Evolutionary conservation across 2,888 invertebrate genomes (phyloP).

Genomic region (Biston betularia): DNA sequence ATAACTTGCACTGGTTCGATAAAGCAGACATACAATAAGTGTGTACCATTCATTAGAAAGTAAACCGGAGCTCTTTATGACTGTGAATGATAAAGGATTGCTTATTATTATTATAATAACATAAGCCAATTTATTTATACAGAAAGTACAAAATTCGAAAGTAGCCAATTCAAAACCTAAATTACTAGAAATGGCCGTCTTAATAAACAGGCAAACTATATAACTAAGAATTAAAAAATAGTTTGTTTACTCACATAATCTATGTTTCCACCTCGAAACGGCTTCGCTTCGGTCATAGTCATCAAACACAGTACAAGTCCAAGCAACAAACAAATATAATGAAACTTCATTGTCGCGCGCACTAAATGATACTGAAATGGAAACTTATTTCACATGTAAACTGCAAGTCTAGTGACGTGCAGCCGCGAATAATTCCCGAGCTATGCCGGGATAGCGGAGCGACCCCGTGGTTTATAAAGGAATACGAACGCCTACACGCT

Average conservation of each 20-base stretch:
- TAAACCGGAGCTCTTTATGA: no score
- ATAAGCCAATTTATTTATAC: no score
- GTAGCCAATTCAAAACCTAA: no score
- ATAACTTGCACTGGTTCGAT: no score
- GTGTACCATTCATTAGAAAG: no score
- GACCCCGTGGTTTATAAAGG: conserved; percentile 71
- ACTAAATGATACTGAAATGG: conserved; percentile 29
- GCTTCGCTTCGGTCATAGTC: conserved; percentile 59
- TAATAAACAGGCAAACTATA: no score
- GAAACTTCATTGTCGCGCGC: conserved; percentile 61
- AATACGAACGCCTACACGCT: conserved; percentile 67
- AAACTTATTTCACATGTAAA: conserved; percentile 22
- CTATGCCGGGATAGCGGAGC: conserved; percentile 60
- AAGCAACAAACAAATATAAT: conserved; percentile 58
- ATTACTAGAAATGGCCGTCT: no score
- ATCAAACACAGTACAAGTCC: conserved; percentile 60
- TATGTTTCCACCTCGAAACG: conserved; percentile 66
- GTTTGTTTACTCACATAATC: conserved; percentile 72
- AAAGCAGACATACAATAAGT: no score
- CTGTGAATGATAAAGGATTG: no score
- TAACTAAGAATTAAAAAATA: neutral
- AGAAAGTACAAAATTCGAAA: no score
- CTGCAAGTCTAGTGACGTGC: conserved; percentile 50
- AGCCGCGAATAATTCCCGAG: conserved; percentile 51
- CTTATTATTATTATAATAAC: no score